Base-by-base conservation (phyloP, 2,113 vertebrate species). In the Chinchilla lanigera region DNA sequence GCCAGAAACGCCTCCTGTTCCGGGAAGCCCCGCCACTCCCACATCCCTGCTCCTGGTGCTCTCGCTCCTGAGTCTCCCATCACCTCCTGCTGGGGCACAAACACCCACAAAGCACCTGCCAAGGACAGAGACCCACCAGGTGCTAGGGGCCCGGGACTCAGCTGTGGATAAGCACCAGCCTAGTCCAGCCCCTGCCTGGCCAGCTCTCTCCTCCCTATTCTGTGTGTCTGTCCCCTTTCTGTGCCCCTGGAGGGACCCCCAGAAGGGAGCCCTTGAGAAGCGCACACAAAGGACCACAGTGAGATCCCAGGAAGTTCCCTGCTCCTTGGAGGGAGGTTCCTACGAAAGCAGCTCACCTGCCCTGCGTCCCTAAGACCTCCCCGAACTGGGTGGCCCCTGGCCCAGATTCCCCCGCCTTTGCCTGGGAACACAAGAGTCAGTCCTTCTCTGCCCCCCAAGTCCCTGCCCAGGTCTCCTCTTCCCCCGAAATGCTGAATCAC, bases 401-500 rank as follows among this genome's bases (percentile, higher is more conserved):
- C 30, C 38, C 8, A 22, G 58, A 78, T 7, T 9, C 44, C 63
- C 67, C 24, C 13, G 86, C 84, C 82, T 63, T 54, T 60, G 22
- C n/a, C 93, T 86, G 47, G 81, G 61, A 71, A 38, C 11, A 81
- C 28, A 82, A 90, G 67, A 83, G 20, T 88, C 77, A 41, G n/a
- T 54, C 60, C 20, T n/a, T 69, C 82, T 73, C 63, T 17, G 86
- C 71, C 63, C 84, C 50, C 50, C 52, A 14, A 75, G 83, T 61
- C 89, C 95, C 95, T 90, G 89, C 93, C 95, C 78, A 69, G 96
- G 86, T 84, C 81, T 88, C 86, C 30, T 89, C 69, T 54, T 61
- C 65, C 50, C 75, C 58, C 8, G 0, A 97, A 94, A 67, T 1
- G 71, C 97, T 96, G 96, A 98, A 96, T 98, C 97, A 98, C 90